These are phyloP conservation scores for Megalurothrips usitatus DNA, from an alignment of 2,888 invertebrate genomes.

Conservation along the genomic window DNA sequence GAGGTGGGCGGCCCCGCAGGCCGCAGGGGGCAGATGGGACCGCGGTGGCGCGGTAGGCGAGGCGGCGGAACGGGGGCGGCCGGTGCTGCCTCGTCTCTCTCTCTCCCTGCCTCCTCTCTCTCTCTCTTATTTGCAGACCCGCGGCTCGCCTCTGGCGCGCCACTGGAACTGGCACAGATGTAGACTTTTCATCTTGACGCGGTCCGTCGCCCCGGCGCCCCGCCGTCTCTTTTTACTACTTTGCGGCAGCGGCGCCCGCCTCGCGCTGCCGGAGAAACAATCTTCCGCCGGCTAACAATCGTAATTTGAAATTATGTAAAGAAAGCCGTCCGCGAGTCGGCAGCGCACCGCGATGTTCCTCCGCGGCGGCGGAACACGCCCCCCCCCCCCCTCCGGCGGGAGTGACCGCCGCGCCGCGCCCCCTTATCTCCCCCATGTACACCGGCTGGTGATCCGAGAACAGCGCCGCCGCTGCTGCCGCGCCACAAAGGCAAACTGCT, in stretches of 20 bases:
- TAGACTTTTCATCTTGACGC: conserved; percentile 11
- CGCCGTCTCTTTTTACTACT: neutral
- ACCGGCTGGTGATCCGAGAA: neutral
- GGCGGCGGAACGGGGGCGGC: neutral
- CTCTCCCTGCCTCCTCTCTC: too few species aligned
- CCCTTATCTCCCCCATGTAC: neutral
- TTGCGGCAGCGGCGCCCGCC: neutral
- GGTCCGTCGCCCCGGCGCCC: neutral
- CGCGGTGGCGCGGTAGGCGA: neutral
- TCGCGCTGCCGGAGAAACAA: neutral
- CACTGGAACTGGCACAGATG: neutral
- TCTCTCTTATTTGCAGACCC: conserved; percentile 8
- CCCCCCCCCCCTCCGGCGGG: too few species aligned
- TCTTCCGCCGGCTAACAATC: neutral
- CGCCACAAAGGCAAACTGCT: too few species aligned
- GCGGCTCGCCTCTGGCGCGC: neutral
- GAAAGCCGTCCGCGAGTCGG: neutral
- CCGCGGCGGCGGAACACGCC: too few species aligned
- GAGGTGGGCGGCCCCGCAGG: neutral
- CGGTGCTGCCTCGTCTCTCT: neutral
- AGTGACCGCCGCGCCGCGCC: neutral
- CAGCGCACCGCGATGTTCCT: neutral
- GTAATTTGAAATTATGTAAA: conserved; percentile 25
- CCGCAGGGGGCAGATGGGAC: neutral
- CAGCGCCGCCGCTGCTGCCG: neutral